Evolutionary conservation across 2,888 invertebrate genomes (phyloP).

Genomic region (Mesorhabditis spiculigera): DNA sequence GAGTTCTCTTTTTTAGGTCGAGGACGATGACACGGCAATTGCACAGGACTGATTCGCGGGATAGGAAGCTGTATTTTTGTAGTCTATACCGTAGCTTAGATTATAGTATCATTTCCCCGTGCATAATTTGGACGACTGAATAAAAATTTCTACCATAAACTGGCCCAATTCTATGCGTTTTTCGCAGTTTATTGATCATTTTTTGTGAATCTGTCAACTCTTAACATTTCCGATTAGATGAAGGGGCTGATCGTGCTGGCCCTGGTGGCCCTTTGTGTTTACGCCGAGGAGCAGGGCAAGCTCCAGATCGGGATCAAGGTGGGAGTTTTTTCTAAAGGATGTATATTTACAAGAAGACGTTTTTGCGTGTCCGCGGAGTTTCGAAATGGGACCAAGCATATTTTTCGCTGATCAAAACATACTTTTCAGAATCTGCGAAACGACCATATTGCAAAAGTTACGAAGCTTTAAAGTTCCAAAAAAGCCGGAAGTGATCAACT

Average conservation of each 20-base stretch:
- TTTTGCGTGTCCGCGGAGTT: too few relatives aligned
- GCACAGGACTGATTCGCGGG: neutral
- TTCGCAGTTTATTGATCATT: too few relatives aligned
- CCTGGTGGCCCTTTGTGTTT: conserved; percentile 5
- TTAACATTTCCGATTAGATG: neutral
- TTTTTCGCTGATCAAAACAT: too few relatives aligned
- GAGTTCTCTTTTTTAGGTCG: conserved; percentile 16
- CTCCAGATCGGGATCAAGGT: conserved; percentile 41
- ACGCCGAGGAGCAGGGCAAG: conserved; percentile 20
- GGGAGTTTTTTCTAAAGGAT: neutral
- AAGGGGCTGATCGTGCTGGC: neutral
- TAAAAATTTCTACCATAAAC: neutral
- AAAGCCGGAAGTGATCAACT: too few relatives aligned
- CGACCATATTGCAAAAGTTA: too few relatives aligned
- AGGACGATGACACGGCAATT: conserved; percentile 12
- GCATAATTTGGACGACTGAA: neutral
- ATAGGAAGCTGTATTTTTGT: neutral
- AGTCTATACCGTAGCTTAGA: neutral
- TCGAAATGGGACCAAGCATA: too few relatives aligned
- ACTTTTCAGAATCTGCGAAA: too few relatives aligned
- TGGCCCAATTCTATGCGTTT: too few relatives aligned
- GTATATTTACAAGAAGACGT: too few relatives aligned
- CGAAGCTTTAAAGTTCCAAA: too few relatives aligned
- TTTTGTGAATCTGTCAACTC: too few relatives aligned
- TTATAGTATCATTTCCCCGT: neutral